Conservation (phyloP, 2,797 vertebrate genomes). For the Myotis daubentonii region DNA sequence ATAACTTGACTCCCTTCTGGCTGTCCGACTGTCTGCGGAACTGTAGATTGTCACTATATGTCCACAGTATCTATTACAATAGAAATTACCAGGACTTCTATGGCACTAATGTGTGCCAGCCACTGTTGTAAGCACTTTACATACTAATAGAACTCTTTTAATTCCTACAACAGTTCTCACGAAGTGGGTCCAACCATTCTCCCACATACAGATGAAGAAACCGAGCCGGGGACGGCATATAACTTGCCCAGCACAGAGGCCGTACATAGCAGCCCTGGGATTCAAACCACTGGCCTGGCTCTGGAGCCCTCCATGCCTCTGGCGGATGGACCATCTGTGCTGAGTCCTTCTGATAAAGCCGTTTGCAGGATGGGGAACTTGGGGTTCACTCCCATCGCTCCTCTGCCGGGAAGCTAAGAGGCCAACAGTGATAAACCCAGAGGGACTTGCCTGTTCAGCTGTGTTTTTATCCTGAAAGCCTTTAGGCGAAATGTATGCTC, state of each 20-base stretch:
- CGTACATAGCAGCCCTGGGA: background rate
- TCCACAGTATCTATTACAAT: background rate
- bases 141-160: background rate
- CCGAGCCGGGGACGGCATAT: background rate
- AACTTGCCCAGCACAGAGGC: background rate
- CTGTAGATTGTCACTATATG: background rate
- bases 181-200: background rate
- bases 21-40: background rate
- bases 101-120: background rate
- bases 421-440: background rate
- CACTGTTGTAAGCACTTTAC: background rate
- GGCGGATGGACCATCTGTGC: background rate
- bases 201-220: background rate
- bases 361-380: background rate
- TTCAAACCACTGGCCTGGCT: background rate
- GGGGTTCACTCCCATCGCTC: background rate
- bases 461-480: background rate
- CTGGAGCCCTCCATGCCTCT: background rate
- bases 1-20: background rate
- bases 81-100: background rate
- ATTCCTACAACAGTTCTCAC: background rate
- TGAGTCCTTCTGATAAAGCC: background rate
- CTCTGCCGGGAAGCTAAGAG: background rate
- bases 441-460: background rate
- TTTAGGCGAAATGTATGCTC: background rate